Base-by-base conservation (phyloP, 2,888 invertebrate species). In the Branchellion lobata region DNA sequence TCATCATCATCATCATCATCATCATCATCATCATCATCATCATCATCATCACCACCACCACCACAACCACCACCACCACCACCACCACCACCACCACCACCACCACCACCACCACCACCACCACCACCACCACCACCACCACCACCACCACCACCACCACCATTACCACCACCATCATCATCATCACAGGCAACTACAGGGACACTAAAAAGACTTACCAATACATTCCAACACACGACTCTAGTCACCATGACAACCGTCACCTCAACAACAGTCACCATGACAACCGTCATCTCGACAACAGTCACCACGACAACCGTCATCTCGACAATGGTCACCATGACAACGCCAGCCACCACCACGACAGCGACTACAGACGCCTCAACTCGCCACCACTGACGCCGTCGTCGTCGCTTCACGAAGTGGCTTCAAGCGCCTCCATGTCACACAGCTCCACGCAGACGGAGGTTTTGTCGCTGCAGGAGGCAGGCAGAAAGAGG, bases 341-440 rank as follows among this genome's bases (percentile, higher is more conserved):
- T 14, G 11, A 47, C 47, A 47, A 18, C 8, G 47, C 11, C 47
- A 8, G 11, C 11, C 47, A 47, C 8, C 8, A 47, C 8, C 47
- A 47, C 47, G 11, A 18, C 47, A 14, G 18, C 47, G n/a, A 57
- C 14, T 18, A 57, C 31, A 75, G 24, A 29, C 75, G 21, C 5
- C 51, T 27, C 14, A 29, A n/a, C 21, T 27, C 77, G 18, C 77
- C 77, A 24, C 77, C 24, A 1, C 40, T 65, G 27, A 34, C 77
- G 14, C 61, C 77, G 14, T 53, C 77, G 65, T 86, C 86, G 27
- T 86, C 86, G 53, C 86, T 85, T 79, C 86, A 85, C 27, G 86
- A 86, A 61, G 65, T 83, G 69, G 85, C 84, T 81, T 84, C 84
- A 79, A 85, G 85, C 77, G 83, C 85, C 78, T 86, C 86, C 5